phyloP scores from a whole-genome alignment of 2,113 vertebrate species.

The Hucho hucho region DNA sequence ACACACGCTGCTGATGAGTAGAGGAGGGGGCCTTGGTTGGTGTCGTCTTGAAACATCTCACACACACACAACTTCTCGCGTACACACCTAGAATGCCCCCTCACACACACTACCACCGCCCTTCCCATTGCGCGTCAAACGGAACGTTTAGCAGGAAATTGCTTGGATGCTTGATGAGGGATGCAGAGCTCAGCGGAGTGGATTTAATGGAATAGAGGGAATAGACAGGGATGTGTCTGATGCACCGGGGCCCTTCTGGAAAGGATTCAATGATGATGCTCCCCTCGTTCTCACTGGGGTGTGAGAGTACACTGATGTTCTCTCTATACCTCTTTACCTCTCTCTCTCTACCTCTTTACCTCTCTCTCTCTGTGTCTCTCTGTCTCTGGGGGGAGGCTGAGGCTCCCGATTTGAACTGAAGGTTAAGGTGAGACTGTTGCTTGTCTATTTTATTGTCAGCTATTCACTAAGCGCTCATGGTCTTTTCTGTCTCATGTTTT shows the following conservation, averaged over 20 bases:
- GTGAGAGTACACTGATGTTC: not conserved
- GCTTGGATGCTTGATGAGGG: constrained; percentile 12
- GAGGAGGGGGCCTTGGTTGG: not conserved
- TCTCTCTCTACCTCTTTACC: constrained; percentile 16
- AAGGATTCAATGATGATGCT: constrained; percentile 31
- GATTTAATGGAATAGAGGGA: not conserved
- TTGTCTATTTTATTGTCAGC: too few species aligned
- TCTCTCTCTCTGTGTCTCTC: constrained; percentile 5
- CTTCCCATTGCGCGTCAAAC: not conserved
- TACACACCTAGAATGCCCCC: not conserved
- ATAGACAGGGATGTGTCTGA: constrained; percentile 7
- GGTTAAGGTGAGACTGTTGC: too few species aligned
- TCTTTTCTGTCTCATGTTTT: not conserved
- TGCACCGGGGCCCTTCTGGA: not conserved
- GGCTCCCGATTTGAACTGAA: too few species aligned
- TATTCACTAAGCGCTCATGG: not conserved
- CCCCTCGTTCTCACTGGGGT: constrained; percentile 15
- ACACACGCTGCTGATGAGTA: constrained; percentile 36
- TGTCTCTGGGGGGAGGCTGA: not conserved
- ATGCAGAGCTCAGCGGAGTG: not conserved
- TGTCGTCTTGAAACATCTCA: not conserved
- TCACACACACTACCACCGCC: not conserved
- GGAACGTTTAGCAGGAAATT: constrained; percentile 10
- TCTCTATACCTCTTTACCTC: not conserved
- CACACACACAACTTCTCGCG: not conserved